Base-by-base conservation (phyloP, 2,113 vertebrate genomes). In the Myiagra hebetior region DNA sequence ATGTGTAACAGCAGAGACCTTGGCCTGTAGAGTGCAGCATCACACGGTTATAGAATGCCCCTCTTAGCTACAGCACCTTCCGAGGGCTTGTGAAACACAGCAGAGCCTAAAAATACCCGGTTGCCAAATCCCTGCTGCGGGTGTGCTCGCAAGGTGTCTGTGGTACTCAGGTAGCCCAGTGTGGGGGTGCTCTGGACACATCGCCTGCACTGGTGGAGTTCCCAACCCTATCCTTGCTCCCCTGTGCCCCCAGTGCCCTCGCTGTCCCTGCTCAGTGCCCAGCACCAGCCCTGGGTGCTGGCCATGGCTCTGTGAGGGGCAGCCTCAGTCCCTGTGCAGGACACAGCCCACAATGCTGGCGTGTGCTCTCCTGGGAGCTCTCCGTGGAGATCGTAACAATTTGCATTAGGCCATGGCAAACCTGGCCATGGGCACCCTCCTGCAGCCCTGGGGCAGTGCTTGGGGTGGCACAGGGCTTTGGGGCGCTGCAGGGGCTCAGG, bases 111-210 rank as follows among this genome's bases (percentile, higher is more conserved):
- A 92, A 93, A 65, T 15, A n/a, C 17, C 18, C 2, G 0, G 15
- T 2, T 37, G 55, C 44, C 88, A 26, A 59, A 60, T 4, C 11
- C 1, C 80, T 69, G 70, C 87, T 27, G 44, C 0, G 2, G 1
- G 16, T 7, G 69, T 0, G 0, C 39, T 4, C 4, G 3, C 1
- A 6, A 30, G 74, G 52, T 5, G 17, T 7, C 49, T 10, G 8
- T 2, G 2, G 52, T 11, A 12, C 73, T 12, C 1, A 3, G 31
- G 28, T 2, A 35, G 33, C 60, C 37, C 42, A 2, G 62, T 0
- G 1, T 1, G 27, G 33, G 4, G 73, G 33, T 30, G 76, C 70
- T 64, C 60, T 2, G 5, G 15, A 3, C 59, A 13, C 52, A 0
- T 0, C 0, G 2, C 52, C 59, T 4, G 77, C 35, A 5, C 68